phyloP scores from a whole-genome alignment of 2,797 vertebrate genomes.

The Pseudochromis fuscus region DNA sequence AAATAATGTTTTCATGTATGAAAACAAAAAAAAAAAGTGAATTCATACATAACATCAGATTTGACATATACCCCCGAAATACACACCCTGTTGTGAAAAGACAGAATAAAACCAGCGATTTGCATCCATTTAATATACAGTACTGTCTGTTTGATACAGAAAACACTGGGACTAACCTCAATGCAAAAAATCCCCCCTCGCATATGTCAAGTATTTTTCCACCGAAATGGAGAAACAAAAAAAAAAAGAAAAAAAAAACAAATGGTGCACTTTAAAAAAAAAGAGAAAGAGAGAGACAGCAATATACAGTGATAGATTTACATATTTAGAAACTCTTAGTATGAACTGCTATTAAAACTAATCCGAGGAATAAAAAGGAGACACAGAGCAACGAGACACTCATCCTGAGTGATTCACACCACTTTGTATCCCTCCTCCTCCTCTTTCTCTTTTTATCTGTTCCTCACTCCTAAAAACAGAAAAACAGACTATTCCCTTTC shows the following conservation, averaged over 20 bases:
- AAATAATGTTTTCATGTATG: constrained; percentile 77
- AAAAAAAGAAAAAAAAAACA: constrained; percentile 56
- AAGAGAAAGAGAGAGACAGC: constrained; percentile 59
- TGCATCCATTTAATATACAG: constrained; percentile 79
- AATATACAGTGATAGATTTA: constrained; percentile 84
- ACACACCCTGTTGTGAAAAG: constrained; percentile 79
- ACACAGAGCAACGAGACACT: constrained; percentile 35
- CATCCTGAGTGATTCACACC: not conserved
- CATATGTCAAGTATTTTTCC: constrained; percentile 67
- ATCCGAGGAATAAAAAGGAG: constrained; percentile 58
- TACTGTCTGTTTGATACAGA: constrained; percentile 69
- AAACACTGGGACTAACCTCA: constrained; percentile 65
- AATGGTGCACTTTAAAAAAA: constrained; percentile 57
- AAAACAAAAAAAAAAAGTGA: constrained; percentile 73
- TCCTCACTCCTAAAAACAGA: constrained; percentile 12
- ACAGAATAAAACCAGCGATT: constrained; percentile 67
- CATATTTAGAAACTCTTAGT: constrained; percentile 76
- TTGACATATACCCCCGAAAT: constrained; percentile 37
- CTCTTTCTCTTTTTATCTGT: constrained; percentile 7
- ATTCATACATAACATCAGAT: constrained; percentile 41
- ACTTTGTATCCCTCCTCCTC: constrained; percentile 43
- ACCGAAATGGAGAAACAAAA: constrained; percentile 48
- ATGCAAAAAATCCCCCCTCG: constrained; percentile 45
- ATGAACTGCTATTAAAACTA: constrained; percentile 70
- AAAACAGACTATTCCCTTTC: constrained; percentile 62